A percentile compares a stretch with the other conserved stretches of the same genome.
These are phyloP conservation scores for Ciona savignyi DNA, from an alignment of 23 tunicate genomes.

Conservation along the genomic window DNA sequence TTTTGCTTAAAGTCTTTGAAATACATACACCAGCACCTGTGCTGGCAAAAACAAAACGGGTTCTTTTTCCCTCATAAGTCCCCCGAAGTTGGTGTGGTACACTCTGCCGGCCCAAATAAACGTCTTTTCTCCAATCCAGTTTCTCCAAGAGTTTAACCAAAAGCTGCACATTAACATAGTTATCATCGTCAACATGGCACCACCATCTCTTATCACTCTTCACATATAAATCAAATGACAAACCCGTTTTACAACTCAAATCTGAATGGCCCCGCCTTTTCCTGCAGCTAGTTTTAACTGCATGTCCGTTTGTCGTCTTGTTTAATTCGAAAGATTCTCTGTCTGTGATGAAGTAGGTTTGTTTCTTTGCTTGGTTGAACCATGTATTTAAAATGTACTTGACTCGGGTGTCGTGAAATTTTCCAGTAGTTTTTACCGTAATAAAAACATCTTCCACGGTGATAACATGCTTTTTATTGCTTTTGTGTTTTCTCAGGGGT, in stretches of 20 bases:
- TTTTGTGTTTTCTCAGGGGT: too few relatives aligned
- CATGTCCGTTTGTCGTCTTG: not conserved
- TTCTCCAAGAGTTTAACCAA: not conserved
- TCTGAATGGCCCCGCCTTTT: not conserved
- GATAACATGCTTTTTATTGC: too few relatives aligned
- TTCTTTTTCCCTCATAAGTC: not conserved
- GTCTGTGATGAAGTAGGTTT: too few relatives aligned
- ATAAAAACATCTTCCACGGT: too few relatives aligned
- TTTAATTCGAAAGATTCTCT: too few relatives aligned
- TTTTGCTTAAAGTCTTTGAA: not conserved
- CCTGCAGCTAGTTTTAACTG: not conserved
- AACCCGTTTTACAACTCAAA: not conserved
- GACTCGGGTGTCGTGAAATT: too few relatives aligned
- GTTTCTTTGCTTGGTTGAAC: not conserved
- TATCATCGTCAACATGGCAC: constrained; percentile 12
- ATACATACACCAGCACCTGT: not conserved
- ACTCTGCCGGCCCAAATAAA: not conserved
- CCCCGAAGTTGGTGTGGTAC: not conserved
- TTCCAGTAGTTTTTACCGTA: too few relatives aligned
- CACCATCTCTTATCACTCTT: too few relatives aligned
- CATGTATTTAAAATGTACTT: not conserved
- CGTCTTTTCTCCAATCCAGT: not conserved
- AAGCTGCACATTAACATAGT: constrained; percentile 4
- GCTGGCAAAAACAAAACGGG: not conserved
- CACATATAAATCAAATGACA: not conserved